Conservation (phyloP, 1,140 invertebrate species). For the Caerostris darwini region DNA sequence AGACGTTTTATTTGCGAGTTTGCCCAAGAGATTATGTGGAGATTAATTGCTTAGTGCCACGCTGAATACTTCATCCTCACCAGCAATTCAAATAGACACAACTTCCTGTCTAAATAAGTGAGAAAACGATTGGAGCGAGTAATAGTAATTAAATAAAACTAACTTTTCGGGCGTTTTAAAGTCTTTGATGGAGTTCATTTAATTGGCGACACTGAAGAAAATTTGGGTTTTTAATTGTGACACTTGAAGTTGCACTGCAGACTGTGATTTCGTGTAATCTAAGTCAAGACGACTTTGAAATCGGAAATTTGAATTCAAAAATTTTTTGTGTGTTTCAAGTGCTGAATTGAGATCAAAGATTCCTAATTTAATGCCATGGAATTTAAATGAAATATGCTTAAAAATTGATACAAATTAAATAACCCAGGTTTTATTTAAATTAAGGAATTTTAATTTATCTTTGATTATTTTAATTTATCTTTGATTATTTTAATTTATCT, state of each 20-base stretch:
- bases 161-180: neutral
- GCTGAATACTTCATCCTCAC: neutral
- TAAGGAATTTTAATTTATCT: too few species aligned
- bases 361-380: too few species aligned
- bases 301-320: too few species aligned
- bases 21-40: neutral
- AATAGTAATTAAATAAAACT: slow-evolving; percentile 32
- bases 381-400: too few species aligned
- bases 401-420: too few species aligned
- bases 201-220: neutral
- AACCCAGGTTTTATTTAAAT: too few species aligned
- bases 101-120: neutral
- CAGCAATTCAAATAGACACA: slow-evolving; percentile 10
- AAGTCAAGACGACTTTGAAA: too few species aligned
- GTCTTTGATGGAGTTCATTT: neutral
- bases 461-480: too few species aligned
- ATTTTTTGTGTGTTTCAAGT: too few species aligned
- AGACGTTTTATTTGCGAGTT: neutral
- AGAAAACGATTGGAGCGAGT: neutral
- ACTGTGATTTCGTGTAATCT: neutral
- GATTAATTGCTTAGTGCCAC: neutral
- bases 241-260: neutral
- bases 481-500: too few species aligned
- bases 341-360: too few species aligned
- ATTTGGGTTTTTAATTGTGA: neutral